phyloP scores from a whole-genome alignment of 2,113 vertebrate species.

The Garra rufa region DNA sequence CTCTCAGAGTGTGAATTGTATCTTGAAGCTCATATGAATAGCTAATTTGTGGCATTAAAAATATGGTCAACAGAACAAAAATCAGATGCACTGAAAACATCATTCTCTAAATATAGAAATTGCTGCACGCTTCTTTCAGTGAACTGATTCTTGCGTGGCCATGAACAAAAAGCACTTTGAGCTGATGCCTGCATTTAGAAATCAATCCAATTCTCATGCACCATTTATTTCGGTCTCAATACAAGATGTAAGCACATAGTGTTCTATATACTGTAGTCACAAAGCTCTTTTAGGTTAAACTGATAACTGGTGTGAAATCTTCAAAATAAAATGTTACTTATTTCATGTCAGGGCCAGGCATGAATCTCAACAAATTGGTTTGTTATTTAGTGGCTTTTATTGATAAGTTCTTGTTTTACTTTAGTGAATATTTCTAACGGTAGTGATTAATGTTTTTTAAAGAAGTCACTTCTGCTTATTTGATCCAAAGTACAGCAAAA shows the following conservation, averaged over 20 bases:
- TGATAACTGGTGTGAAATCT: neutral
- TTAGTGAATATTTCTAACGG: too few species aligned
- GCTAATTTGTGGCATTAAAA: constrained; percentile 42
- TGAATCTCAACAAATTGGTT: neutral
- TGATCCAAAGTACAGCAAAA: too few species aligned
- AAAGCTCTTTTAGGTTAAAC: neutral
- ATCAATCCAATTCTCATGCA: constrained; percentile 55
- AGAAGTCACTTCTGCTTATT: too few species aligned
- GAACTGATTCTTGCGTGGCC: neutral
- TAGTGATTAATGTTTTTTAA: too few species aligned
- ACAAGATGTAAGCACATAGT: neutral
- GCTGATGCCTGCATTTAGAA: constrained; percentile 38
- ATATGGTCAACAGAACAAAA: constrained; percentile 45
- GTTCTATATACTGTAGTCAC: neutral
- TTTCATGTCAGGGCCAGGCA: neutral
- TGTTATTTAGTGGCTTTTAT: neutral
- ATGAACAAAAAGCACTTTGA: neutral
- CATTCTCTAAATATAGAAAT: neutral
- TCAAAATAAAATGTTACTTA: neutral
- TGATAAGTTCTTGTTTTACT: neutral
- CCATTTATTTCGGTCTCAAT: constrained; percentile 55
- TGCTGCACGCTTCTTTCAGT: constrained; percentile 2
- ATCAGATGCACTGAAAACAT: constrained; percentile 43
- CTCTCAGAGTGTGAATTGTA: constrained; percentile 71
- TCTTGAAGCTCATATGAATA: constrained; percentile 72